Conservation (phyloP, 2,113 vertebrate genomes). For the Pomatostomus ruficeps region DNA sequence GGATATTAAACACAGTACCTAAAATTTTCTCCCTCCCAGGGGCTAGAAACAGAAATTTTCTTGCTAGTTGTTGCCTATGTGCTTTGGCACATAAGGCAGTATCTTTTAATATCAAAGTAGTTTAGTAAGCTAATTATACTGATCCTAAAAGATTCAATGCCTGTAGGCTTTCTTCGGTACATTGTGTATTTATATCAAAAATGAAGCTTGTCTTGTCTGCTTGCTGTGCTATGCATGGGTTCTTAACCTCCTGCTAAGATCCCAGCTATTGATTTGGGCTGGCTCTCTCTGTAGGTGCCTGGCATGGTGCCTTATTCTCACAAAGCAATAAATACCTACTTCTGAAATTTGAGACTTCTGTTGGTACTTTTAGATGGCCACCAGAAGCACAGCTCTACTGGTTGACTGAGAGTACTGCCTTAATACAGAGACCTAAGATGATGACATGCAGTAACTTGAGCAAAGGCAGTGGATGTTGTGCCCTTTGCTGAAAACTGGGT, state of each 20-base stretch:
- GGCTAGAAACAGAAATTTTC: not conserved
- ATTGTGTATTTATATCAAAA: constrained; percentile 21
- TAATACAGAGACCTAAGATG: not conserved
- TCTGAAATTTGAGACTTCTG: not conserved
- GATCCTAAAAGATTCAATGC: constrained; percentile 14
- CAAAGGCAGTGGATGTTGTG: not conserved
- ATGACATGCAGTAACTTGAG: not conserved
- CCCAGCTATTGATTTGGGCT: constrained; percentile 36
- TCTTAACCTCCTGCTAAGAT: constrained; percentile 51
- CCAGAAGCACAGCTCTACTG: not conserved
- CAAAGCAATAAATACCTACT: not conserved
- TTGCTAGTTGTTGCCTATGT: not conserved
- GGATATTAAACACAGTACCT: not conserved
- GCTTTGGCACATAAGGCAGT: not conserved
- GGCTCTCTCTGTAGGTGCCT: not conserved
- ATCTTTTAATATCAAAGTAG: constrained; percentile 9
- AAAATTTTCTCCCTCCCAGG: not conserved
- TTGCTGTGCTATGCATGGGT: constrained; percentile 31
- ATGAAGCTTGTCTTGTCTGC: constrained; percentile 20
- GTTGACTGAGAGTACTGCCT: not conserved
- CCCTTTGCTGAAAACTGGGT: not conserved
- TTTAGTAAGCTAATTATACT: constrained; percentile 17
- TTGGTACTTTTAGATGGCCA: not conserved
- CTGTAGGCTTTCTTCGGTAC: not conserved
- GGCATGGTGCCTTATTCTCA: not conserved